These are phyloP conservation scores for Mylabris sibirica DNA, from an alignment of 2,888 invertebrate species.

Conservation along the genomic window DNA sequence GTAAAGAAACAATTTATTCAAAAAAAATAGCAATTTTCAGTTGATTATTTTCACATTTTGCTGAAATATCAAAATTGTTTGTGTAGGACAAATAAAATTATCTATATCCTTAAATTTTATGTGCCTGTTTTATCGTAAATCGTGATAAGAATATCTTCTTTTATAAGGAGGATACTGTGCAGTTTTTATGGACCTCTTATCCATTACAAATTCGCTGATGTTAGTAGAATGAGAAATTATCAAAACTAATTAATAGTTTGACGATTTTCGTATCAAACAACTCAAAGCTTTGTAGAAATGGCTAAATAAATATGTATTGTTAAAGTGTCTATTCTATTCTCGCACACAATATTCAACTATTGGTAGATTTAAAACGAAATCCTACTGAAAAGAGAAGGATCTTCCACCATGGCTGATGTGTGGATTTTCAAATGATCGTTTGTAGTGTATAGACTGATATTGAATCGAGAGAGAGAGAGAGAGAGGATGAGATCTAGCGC, in stretches of 20 bases:
- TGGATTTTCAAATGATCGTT: background rate
- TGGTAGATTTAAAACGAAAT: background rate
- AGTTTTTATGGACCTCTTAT: background rate
- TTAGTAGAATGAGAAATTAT: background rate
- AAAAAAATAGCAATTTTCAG: background rate
- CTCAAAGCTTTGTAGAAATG: background rate
- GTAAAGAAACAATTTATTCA: slow-evolving; percentile 41
- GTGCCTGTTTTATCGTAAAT: background rate
- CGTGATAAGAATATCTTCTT: background rate
- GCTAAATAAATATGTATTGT: background rate
- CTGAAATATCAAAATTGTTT: background rate
- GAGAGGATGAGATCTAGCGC: too few species aligned
- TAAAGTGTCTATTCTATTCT: background rate
- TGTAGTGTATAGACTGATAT: background rate
- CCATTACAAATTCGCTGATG: background rate
- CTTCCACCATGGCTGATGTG: background rate
- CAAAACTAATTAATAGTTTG: too few species aligned
- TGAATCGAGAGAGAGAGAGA: background rate
- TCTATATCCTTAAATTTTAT: background rate
- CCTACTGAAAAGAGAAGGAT: background rate
- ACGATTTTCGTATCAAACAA: too few species aligned
- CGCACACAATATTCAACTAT: background rate
- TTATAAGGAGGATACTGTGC: too few species aligned
- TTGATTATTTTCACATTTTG: background rate
- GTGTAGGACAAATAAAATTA: background rate